A percentile compares a stretch with the other conserved stretches of the same genome.
phyloP scores from a whole-genome alignment of 2,888 invertebrate genomes.

The Nephrotoma flavescens region DNA sequence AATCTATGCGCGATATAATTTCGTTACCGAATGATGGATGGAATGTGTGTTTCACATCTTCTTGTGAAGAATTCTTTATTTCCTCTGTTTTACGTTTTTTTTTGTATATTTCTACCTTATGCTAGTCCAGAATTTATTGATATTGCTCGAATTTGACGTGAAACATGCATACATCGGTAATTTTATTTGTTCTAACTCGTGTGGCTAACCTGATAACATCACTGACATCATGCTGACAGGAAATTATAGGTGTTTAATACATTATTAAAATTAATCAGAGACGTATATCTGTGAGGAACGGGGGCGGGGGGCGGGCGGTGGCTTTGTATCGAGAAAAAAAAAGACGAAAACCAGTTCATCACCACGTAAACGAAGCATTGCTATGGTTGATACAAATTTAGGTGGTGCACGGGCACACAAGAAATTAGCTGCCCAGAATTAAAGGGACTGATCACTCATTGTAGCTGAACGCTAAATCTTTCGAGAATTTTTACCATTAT shows the following conservation, averaged over 20 bases:
- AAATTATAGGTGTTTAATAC: background rate
- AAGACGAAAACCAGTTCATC: too few species aligned
- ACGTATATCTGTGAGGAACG: too few species aligned
- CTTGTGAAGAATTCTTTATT: background rate
- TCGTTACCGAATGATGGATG: background rate
- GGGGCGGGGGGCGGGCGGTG: too few species aligned
- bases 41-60: background rate
- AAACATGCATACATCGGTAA: background rate
- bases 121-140: background rate
- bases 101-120: background rate
- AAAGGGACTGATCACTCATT: too few species aligned
- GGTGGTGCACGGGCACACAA: too few species aligned
- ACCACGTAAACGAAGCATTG: too few species aligned
- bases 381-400: too few species aligned
- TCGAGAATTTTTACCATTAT: too few species aligned
- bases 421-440: too few species aligned
- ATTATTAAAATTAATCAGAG: background rate
- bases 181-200: background rate
- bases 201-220: background rate
- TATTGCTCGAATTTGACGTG: background rate
- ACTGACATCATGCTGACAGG: background rate
- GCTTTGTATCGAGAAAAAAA: too few species aligned
- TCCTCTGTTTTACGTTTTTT: background rate
- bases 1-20: background rate
- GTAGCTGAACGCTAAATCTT: too few species aligned